Evolutionary conservation across 2,797 vertebrate species (phyloP), one percentile per base, ranked within the genome.

Genomic region (Protosalanx chinensis): DNA sequence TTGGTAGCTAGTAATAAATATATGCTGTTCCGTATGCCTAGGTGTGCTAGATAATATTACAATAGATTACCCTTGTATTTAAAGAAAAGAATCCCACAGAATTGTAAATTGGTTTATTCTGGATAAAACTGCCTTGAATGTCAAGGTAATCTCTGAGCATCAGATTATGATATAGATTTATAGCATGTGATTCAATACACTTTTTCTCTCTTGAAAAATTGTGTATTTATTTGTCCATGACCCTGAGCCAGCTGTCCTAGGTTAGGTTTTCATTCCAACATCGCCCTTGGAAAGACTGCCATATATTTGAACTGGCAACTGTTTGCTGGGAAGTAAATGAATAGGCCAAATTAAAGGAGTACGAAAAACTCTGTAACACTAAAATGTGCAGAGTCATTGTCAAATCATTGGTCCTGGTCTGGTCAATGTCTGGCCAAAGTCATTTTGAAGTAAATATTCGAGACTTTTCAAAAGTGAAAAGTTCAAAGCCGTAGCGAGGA

Each of bases 211-310:
- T n/a, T 56, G 51, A 16, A n/a, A 41, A 71, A 70, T 70, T 61
- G 79, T 81, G 81, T 78, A 83, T 87, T 88, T 88, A 83, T 85
- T 82, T 85, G 76, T 67, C 80, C 57, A 53, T 1, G 41, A 1
- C 68, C 67, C 41, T 0, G 71, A 79, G 82, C 83, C 82, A 83
- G 84, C 76, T 0, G 70, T 68, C 78, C 80, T 18, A 82, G 51
- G 77, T 80, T 79, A 72, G 73, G 27, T 4, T 72, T 74, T 78
- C 79, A 77, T 82, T 80, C 75, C 76, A 76, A 32, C 13, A 72
- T 79, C 76, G 79, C 72, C 85, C 81, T 90, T 87, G 84, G 76
- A 86, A 78, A 27, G 1, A 32, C 18, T 41, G 80, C 73, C 76
- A 84, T 77, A 70, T 78, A 70, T 76, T 71, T 73, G 67, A 80